Evolutionary conservation across 2,113 vertebrate genomes (phyloP).

Genomic region (Perca schrenkii): DNA sequence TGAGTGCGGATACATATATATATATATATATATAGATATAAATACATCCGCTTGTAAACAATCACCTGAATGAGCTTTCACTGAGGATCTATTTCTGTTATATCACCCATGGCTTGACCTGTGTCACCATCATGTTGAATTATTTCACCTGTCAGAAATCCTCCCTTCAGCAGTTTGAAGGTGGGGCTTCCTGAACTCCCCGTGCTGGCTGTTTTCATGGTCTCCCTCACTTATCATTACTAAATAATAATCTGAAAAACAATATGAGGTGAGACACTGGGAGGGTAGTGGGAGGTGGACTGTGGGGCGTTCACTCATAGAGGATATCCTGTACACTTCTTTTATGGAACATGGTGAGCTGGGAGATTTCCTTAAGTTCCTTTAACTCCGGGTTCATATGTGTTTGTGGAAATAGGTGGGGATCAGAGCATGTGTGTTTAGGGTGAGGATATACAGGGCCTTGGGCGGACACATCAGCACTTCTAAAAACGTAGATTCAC

Average conservation of each 20-base stretch:
- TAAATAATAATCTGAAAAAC: constrained; percentile 66
- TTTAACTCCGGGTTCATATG: constrained; percentile 41
- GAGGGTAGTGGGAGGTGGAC: constrained; percentile 49
- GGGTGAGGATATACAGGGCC: not conserved
- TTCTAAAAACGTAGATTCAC: constrained; percentile 7
- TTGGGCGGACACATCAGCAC: constrained; percentile 14
- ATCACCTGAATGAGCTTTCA: not conserved
- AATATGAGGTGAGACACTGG: constrained; percentile 66
- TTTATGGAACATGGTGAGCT: constrained; percentile 72
- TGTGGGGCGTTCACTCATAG: constrained; percentile 70
- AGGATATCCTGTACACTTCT: constrained; percentile 81
- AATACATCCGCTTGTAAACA: constrained; percentile 16
- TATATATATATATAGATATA: no score
- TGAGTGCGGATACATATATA: no score
- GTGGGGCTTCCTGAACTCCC: constrained; percentile 65
- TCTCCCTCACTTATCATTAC: constrained; percentile 62
- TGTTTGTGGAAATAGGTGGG: constrained; percentile 38
- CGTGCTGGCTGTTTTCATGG: constrained; percentile 35
- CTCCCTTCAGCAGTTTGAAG: constrained; percentile 47
- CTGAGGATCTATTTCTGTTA: constrained; percentile 16
- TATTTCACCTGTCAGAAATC: constrained; percentile 67
- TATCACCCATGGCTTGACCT: constrained; percentile 29
- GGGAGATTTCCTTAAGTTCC: constrained; percentile 65
- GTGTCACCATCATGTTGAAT: constrained; percentile 54
- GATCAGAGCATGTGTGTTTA: constrained; percentile 12